Percentiles rank a stretch among this genome's conserved stretches.
These are phyloP conservation scores for Drosophila tropicalis DNA, from an alignment of 1,140 invertebrate genomes.

Conservation along the genomic window DNA sequence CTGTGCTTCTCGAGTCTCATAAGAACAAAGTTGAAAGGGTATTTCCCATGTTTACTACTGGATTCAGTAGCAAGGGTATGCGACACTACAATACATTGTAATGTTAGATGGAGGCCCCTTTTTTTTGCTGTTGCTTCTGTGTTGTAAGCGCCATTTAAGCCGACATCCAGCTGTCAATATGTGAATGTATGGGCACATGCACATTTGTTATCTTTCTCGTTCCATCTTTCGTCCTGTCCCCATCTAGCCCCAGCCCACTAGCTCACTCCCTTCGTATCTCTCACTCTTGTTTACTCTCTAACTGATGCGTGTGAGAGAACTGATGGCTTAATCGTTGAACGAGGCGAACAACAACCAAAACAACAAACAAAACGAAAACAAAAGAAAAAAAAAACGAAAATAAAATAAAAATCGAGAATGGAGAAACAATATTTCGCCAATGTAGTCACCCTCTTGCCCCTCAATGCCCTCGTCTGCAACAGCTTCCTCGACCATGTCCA, in stretches of 20 bases:
- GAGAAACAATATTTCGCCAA: constrained; percentile 9
- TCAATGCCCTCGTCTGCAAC: background rate
- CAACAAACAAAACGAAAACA: constrained; percentile 17
- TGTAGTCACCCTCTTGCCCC: background rate
- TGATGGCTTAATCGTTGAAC: constrained; percentile 58
- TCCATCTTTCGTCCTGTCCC: background rate
- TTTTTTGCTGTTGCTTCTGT: constrained; percentile 37
- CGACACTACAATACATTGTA: background rate
- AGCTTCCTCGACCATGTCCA: background rate
- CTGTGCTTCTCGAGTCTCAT: too few relatives aligned
- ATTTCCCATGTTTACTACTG: background rate
- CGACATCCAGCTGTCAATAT: constrained; percentile 51
- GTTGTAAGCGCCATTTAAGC: constrained; percentile 32
- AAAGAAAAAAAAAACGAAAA: background rate
- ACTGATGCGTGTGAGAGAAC: constrained; percentile 30
- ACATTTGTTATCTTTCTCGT: constrained; percentile 7
- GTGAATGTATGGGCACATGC: constrained; percentile 9
- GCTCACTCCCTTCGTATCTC: background rate
- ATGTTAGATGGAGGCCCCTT: constrained; percentile 1
- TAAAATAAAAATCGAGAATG: background rate
- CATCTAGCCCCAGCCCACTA: background rate
- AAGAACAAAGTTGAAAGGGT: background rate
- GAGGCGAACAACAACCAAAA: constrained; percentile 25
- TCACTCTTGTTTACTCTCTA: background rate
- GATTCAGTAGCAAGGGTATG: background rate